Conservation (phyloP, 2,113 vertebrate species). For the Herpailurus yagouaroundi region DNA sequence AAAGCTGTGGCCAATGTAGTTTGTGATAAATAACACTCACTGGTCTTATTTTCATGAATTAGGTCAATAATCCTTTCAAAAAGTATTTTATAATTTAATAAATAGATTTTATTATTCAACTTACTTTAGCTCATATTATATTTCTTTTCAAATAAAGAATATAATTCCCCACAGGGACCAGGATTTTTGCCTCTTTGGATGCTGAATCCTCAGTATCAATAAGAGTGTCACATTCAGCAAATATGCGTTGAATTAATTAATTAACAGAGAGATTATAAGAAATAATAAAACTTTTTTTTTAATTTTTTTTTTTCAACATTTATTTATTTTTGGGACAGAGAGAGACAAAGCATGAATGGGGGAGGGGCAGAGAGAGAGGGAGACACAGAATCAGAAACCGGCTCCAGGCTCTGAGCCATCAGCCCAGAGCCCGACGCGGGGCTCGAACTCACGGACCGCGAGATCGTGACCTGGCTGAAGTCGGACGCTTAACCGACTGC, state of each 20-base stretch:
- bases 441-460: no score
- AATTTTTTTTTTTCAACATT: no score
- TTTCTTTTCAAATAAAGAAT: constrained; percentile 1
- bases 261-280: not conserved
- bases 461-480: no score
- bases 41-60: not conserved
- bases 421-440: no score
- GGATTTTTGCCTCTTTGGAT: not conserved
- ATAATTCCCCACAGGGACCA: not conserved
- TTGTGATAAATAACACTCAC: not conserved
- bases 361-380: no score
- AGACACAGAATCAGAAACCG: no score
- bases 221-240: not conserved
- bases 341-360: no score
- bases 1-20: not conserved
- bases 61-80: not conserved
- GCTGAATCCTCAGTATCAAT: not conserved
- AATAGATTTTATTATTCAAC: not conserved
- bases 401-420: no score
- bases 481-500: no score
- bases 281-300: not conserved
- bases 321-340: no score
- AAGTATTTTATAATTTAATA: not conserved
- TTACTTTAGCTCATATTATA: not conserved
- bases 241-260: not conserved